Percentiles rank a stretch among this genome's conserved stretches.
Evolutionary conservation across 2,113 vertebrate species (phyloP).

Genomic region (Pangasianodon hypophthalmus): DNA sequence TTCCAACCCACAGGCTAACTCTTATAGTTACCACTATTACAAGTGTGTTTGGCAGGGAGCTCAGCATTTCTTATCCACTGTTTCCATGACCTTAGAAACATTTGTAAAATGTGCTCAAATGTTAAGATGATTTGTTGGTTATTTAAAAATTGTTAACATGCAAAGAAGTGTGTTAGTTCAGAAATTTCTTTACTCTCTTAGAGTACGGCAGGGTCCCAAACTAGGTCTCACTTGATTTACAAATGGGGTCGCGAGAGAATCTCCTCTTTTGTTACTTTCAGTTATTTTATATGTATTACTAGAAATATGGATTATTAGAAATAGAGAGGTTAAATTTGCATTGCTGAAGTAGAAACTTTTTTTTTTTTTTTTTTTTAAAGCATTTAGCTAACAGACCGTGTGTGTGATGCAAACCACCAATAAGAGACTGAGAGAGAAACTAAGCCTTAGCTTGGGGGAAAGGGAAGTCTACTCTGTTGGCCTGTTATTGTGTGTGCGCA

Average conservation of each 20-base stretch:
- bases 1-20: not conserved
- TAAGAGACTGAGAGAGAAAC: not conserved
- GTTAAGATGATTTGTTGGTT: not conserved
- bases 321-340: no score
- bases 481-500: not conserved
- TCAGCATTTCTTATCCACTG: not conserved
- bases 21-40: not conserved
- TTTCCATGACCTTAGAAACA: not conserved
- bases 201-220: no score
- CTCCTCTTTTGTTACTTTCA: no score
- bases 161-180: not conserved
- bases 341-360: not conserved
- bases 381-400: not conserved
- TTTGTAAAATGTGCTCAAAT: not conserved
- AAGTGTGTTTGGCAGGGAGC: not conserved
- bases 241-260: no score
- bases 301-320: no score
- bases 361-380: not conserved
- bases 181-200: no score
- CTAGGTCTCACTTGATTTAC: no score
- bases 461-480: not conserved
- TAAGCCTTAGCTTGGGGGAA: not conserved
- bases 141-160: not conserved
- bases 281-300: no score
- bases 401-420: not conserved